Evolutionary conservation across 2,888 invertebrate genomes (phyloP), one percentile per base, ranked within the genome.

Genomic region (Lagria hirta): DNA sequence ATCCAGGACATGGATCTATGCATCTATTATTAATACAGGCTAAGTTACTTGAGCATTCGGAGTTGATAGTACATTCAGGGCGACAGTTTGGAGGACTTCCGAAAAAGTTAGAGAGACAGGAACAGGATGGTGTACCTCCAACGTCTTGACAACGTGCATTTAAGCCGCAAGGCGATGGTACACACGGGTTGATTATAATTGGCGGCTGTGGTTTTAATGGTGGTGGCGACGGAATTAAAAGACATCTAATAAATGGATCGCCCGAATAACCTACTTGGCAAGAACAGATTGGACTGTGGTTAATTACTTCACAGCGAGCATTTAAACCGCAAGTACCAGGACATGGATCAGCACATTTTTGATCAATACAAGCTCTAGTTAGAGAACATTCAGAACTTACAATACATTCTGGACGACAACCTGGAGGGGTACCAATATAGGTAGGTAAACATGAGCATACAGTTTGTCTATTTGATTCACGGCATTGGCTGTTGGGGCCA

Each of bases 11-110:
- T n/a, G 88, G 88, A 68, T 89, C 87, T 51, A 71, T 74, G 65
- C 89, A 89, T 66, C 79, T 84, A 61, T 84, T 81, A 54, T 82
- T 80, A 27, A 89, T 83, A 61, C 91, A 91, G 22, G 89, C 87
- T 56, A 79, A 74, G 62, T 83, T 81, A 59, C 82, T 83, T 4
- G 82, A 70, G 65, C 91, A 91, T 58, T 89, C 89, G 0, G 85
- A 75, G 63, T 84, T 86, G 15, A 87, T 69, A 1, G 68, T 68
- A 60, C 76, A 76, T 63, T 80, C 79, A 8, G 79, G 78, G 51
- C 76, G 63, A 53, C 80, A 80, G 44, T 75, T 75, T 10, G 79
- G 79, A 16, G 80, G 87, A 32, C 79, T 78, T 23, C 88, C 88
- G 41, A 82, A 79, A 60, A 82, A 86, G 48, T 77, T 79, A 1